Percentiles rank a stretch among this genome's conserved stretches.
Conservation (phyloP, 2,888 invertebrate species). For the Drosophila incognita region DNA sequence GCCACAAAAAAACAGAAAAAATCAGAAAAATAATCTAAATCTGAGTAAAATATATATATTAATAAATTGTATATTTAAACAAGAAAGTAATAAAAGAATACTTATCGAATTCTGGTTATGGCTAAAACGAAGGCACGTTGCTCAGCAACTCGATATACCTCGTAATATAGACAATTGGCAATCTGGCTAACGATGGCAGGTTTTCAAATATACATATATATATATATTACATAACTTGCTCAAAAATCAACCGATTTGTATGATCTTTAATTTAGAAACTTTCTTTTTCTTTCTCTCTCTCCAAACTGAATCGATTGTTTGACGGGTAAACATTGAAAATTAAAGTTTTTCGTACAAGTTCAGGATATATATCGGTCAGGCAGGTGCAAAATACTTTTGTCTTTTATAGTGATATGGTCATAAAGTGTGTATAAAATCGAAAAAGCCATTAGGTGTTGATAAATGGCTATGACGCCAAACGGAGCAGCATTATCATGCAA, state of each 20-base stretch:
- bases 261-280: not conserved
- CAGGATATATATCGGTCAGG: not conserved
- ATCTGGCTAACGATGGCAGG: not conserved
- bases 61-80: constrained; percentile 37
- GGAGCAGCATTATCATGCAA: constrained; percentile 48
- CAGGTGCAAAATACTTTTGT: not conserved
- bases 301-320: not conserved
- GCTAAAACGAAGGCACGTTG: not conserved
- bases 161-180: not conserved
- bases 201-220: too few species aligned
- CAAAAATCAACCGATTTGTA: not conserved
- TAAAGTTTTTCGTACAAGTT: not conserved
- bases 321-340: not conserved
- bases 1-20: not conserved
- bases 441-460: constrained; percentile 19
- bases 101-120: constrained; percentile 19
- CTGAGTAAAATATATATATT: constrained; percentile 12
- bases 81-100: constrained; percentile 50
- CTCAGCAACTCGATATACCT: not conserved
- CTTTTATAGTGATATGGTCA: not conserved
- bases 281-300: not conserved
- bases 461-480: constrained; percentile 51
- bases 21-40: not conserved
- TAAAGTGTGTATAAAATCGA: constrained; percentile 4
- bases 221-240: not conserved